Conservation (phyloP, 2,113 vertebrate genomes). For the Nothobranchius furzeri region DNA sequence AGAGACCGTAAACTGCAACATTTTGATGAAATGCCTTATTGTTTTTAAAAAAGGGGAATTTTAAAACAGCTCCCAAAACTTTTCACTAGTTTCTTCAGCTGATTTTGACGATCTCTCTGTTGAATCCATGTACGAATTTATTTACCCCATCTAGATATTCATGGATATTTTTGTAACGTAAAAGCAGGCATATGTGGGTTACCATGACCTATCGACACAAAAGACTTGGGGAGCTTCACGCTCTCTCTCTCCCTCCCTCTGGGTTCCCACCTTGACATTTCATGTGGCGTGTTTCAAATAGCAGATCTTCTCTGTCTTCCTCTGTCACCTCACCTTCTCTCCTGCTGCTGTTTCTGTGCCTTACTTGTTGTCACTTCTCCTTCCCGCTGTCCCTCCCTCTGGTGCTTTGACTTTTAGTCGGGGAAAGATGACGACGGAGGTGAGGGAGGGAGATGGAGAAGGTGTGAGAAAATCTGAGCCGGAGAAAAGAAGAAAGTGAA, state of each 20-base stretch:
- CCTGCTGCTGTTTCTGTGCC: constrained; percentile 24
- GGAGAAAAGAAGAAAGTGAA: constrained; percentile 19
- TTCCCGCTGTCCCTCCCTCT: constrained; percentile 33
- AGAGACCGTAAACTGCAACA: not conserved
- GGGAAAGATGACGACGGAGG: constrained; percentile 21
- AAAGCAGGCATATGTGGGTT: constrained; percentile 10
- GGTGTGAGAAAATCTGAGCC: constrained; percentile 27
- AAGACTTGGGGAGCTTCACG: constrained; percentile 1
- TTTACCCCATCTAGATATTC: not conserved
- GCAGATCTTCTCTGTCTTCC: constrained; percentile 31
- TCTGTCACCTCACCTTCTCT: constrained; percentile 34
- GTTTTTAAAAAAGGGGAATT: not conserved
- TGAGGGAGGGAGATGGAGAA: constrained; percentile 19
- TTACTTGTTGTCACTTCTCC: constrained; percentile 20
- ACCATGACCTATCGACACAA: constrained; percentile 9
- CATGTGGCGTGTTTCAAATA: constrained; percentile 21
- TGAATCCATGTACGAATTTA: not conserved
- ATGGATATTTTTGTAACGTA: not conserved
- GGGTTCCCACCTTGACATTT: constrained; percentile 35
- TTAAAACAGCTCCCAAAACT: not conserved
- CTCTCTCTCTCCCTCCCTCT: not conserved
- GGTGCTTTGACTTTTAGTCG: constrained; percentile 44
- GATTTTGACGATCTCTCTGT: not conserved
- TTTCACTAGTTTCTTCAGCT: not conserved
- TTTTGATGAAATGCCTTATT: too few species aligned